Evolutionary conservation across 1,140 invertebrate genomes (phyloP).

Genomic region (Dendroctonus valens): DNA sequence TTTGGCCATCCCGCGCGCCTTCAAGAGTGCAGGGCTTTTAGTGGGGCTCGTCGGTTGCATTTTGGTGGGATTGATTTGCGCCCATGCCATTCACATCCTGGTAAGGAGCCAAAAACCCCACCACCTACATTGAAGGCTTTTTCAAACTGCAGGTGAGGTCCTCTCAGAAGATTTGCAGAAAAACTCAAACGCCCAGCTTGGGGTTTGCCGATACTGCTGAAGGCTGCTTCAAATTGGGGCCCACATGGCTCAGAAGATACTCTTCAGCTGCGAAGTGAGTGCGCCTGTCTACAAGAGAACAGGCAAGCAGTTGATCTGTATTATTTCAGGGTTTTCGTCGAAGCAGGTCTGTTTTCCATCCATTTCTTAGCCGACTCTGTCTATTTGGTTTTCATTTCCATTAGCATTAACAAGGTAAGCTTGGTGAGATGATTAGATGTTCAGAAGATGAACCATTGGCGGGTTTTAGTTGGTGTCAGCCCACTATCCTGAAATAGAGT

Average conservation of each 20-base stretch:
- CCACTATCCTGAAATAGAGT: slow-evolving; percentile 15
- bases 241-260: slow-evolving; percentile 57
- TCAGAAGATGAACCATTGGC: background rate
- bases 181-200: slow-evolving; percentile 64
- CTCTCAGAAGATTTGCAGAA: slow-evolving; percentile 68
- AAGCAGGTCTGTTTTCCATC: slow-evolving; percentile 61
- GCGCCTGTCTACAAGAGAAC: too few relatives aligned
- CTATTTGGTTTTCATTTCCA: slow-evolving; percentile 72
- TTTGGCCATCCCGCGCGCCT: slow-evolving; percentile 82
- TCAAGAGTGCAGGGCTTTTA: slow-evolving; percentile 74
- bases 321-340: slow-evolving; percentile 58
- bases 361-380: slow-evolving; percentile 70
- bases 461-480: slow-evolving; percentile 6
- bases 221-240: slow-evolving; percentile 73
- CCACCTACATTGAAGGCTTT: background rate
- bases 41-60: slow-evolving; percentile 69
- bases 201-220: slow-evolving; percentile 77
- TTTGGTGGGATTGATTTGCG: slow-evolving; percentile 70
- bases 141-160: slow-evolving; percentile 61
- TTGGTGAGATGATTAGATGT: slow-evolving; percentile 3
- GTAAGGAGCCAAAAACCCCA: slow-evolving; percentile 53
- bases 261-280: slow-evolving; percentile 57
- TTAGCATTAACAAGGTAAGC: slow-evolving; percentile 65
- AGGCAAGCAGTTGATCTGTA: too few relatives aligned
- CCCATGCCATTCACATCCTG: slow-evolving; percentile 76